Evolutionary conservation across 1,140 invertebrate genomes (phyloP).

Genomic region (Paraescarpia echinospica): DNA sequence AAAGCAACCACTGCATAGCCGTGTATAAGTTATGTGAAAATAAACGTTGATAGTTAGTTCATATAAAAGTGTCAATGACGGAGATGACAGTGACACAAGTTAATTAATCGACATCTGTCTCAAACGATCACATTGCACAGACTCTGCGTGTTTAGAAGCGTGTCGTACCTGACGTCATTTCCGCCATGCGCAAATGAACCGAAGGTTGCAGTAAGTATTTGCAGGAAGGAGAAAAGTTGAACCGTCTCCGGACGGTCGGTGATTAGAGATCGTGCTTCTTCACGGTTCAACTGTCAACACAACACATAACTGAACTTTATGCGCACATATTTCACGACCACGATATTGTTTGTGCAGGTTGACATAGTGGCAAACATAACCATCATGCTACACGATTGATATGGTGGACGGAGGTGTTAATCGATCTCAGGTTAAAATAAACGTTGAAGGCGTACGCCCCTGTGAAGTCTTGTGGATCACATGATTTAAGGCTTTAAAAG

Average conservation of each 20-base stretch:
- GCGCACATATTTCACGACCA: not conserved
- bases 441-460: no score
- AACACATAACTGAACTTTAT: not conserved
- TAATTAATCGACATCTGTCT: not conserved
- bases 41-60: not conserved
- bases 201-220: slow-evolving; percentile 94
- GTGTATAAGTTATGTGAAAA: not conserved
- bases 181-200: slow-evolving; percentile 98
- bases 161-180: slow-evolving; percentile 86
- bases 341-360: not conserved
- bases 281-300: not conserved
- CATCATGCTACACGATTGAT: not conserved
- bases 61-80: not conserved
- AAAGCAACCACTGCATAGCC: not conserved
- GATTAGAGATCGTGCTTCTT: slow-evolving; percentile 8
- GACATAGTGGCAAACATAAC: not conserved
- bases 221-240: slow-evolving; percentile 61
- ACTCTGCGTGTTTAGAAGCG: not conserved
- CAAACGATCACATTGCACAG: not conserved
- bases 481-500: no score
- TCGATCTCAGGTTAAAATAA: no score
- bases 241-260: slow-evolving; percentile 27
- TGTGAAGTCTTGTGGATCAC: no score
- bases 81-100: not conserved
- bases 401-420: no score